Conservation (phyloP, 2,113 vertebrate species). For the Tylochromis polylepis region DNA sequence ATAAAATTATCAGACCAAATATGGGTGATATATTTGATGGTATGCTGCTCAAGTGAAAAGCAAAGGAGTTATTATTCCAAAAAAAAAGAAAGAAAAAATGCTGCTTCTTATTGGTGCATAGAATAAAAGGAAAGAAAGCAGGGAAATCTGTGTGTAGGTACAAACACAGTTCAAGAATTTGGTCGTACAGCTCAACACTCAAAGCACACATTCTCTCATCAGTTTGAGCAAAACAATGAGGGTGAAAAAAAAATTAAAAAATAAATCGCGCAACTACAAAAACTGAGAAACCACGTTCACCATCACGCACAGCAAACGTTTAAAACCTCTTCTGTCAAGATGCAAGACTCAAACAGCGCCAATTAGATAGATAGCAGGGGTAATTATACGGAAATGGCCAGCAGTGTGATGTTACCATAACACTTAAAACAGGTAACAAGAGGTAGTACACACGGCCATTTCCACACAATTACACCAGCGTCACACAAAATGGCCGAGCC, state of each 20-base stretch:
- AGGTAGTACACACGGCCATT: constrained; percentile 79
- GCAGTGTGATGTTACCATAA: constrained; percentile 78
- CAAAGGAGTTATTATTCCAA: neutral
- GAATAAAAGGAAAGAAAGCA: constrained; percentile 26
- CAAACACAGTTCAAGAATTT: constrained; percentile 47
- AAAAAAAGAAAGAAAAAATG: neutral
- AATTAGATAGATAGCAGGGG: constrained; percentile 48
- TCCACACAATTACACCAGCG: constrained; percentile 73
- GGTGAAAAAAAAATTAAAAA: neutral
- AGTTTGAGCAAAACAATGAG: constrained; percentile 19
- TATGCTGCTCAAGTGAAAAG: neutral
- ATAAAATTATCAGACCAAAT: neutral
- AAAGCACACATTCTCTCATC: constrained; percentile 21
- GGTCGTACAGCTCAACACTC: constrained; percentile 55
- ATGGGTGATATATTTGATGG: constrained; percentile 6
- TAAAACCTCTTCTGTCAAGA: constrained; percentile 32
- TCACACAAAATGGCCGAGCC: constrained; percentile 42
- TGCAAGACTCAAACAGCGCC: constrained; percentile 44
- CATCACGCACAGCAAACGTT: constrained; percentile 27
- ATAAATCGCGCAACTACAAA: neutral
- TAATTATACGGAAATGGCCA: constrained; percentile 79
- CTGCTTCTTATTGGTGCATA: constrained; percentile 49
- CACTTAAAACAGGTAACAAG: constrained; percentile 78
- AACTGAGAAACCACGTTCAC: constrained; percentile 22
- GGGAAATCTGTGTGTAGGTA: constrained; percentile 30